Conservation (phyloP, 92 coral and sea anemone genomes). For the Metridium senile region DNA sequence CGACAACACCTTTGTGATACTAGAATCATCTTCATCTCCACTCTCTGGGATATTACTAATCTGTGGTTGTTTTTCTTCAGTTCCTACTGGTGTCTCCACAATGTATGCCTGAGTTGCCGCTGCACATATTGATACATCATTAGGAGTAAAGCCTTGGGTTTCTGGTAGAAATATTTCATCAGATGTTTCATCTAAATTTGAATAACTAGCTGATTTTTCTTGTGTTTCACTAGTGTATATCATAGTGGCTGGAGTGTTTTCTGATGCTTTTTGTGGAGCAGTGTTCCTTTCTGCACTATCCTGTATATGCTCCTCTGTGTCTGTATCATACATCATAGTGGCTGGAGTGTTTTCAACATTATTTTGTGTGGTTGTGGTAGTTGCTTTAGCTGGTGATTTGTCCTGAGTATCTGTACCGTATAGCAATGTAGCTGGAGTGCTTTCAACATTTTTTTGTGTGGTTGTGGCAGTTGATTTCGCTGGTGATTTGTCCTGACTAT, state of each 20-base stretch:
- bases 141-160: constrained; percentile 34
- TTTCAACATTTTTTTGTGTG: too few species aligned
- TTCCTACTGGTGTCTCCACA: constrained; percentile 19
- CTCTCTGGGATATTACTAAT: constrained; percentile 33
- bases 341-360: too few species aligned
- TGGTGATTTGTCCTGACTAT: not conserved
- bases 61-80: not conserved
- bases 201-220: not conserved
- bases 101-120: constrained; percentile 34
- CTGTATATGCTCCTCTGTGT: too few species aligned
- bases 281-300: not conserved
- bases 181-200: not conserved
- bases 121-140: constrained; percentile 16
- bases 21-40: constrained; percentile 15
- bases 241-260: constrained; percentile 9
- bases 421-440: constrained; percentile 22
- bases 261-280: constrained; percentile 1
- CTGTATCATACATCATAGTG: constrained; percentile 30
- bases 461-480: not conserved
- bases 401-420: not conserved
- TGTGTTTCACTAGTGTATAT: constrained; percentile 9
- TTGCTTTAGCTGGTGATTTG: too few species aligned
- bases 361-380: too few species aligned
- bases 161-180: constrained; percentile 23
- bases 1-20: constrained; percentile 13